Conservation (phyloP, 2,888 invertebrate species). For the Athripsodes cinereus region DNA sequence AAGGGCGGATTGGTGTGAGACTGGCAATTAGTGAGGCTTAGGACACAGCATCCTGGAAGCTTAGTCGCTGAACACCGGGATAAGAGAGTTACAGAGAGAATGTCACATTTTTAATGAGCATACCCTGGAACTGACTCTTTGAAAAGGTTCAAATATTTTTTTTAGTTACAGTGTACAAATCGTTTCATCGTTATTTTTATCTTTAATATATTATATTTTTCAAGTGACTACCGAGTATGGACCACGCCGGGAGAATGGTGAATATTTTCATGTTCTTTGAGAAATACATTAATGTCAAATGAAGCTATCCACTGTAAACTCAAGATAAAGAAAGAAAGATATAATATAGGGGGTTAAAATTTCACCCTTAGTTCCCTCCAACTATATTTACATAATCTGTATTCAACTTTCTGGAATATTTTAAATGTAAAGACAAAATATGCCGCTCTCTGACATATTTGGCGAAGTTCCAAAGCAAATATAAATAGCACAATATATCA, state of each 20-base stretch:
- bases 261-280: no score
- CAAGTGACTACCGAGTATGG: no score
- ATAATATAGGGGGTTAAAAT: neutral
- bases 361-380: neutral
- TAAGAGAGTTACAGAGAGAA: no score
- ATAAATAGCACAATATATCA: neutral
- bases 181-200: no score
- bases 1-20: neutral
- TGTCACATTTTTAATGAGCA: no score
- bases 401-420: neutral
- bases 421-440: neutral
- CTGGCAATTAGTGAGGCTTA: conserved; percentile 15
- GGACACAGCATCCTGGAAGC: neutral
- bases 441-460: conserved; percentile 3
- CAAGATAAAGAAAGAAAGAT: neutral
- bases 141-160: no score
- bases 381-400: neutral
- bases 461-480: conserved; percentile 1
- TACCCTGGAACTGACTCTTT: no score
- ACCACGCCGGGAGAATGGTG: no score
- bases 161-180: no score
- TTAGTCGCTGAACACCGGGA: no score
- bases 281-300: neutral
- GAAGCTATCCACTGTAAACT: neutral
- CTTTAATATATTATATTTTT: no score